Evolutionary conservation across 2,113 vertebrate species (phyloP).

Genomic region (Calypte anna): DNA sequence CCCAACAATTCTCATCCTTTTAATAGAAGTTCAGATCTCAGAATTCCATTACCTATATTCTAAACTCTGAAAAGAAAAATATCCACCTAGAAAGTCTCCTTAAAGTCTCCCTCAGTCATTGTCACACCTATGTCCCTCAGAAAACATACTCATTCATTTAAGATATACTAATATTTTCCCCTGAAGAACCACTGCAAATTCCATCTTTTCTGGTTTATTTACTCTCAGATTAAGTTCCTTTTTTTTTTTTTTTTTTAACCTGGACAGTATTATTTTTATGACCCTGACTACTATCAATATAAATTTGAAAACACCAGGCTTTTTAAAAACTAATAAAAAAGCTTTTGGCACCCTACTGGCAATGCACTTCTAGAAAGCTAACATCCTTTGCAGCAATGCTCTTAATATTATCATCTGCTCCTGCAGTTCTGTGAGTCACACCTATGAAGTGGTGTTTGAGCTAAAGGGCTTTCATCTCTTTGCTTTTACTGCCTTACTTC

Average conservation of each 20-base stretch:
- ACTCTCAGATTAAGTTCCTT: background rate
- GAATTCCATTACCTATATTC: background rate
- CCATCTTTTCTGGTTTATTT: background rate
- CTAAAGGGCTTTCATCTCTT: background rate
- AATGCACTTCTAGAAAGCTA: background rate
- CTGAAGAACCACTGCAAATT: background rate
- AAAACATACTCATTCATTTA: background rate
- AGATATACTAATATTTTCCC: background rate
- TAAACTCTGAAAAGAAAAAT: background rate
- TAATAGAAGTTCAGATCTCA: background rate
- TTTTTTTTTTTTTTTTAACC: background rate
- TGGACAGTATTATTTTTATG: background rate
- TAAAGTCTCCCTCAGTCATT: background rate
- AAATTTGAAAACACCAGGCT: background rate
- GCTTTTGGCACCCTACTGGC: background rate
- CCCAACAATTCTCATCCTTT: background rate
- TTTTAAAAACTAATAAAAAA: background rate
- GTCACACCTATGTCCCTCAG: background rate
- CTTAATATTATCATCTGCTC: background rate
- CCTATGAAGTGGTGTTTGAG: background rate
- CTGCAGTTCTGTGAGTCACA: background rate
- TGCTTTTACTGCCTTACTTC: background rate
- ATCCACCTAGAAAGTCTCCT: background rate
- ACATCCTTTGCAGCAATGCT: background rate
- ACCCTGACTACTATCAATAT: background rate